Evolutionary conservation across 2,888 invertebrate species (phyloP).

Genomic region (Heliconius cydno): DNA sequence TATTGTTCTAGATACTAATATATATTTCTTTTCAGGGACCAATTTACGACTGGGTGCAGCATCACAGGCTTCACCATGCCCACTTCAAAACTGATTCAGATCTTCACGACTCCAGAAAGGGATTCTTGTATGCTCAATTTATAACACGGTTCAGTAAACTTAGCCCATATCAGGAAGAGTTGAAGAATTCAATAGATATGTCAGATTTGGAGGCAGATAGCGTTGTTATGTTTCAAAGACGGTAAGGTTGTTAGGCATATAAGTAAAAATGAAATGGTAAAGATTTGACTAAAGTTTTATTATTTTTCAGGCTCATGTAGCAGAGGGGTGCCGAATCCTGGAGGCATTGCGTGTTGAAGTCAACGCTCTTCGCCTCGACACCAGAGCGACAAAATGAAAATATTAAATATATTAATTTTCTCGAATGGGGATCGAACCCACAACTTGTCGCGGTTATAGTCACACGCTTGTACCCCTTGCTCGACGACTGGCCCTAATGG

Average conservation of each 20-base stretch:
- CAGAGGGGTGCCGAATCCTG: too few relatives aligned
- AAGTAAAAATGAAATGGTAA: background rate
- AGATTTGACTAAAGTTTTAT: too few relatives aligned
- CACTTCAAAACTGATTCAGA: slow-evolving; percentile 90
- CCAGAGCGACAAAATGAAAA: too few relatives aligned
- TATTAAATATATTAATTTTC: too few relatives aligned
- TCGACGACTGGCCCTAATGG: too few relatives aligned
- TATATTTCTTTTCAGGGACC: slow-evolving; percentile 82
- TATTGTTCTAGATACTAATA: background rate
- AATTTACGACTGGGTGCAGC: slow-evolving; percentile 92
- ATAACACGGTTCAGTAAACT: slow-evolving; percentile 87
- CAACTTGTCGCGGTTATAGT: too few relatives aligned
- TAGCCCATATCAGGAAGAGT: slow-evolving; percentile 85
- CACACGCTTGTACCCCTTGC: too few relatives aligned
- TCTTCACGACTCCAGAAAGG: slow-evolving; percentile 90
- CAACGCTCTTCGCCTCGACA: too few relatives aligned
- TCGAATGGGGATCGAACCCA: too few relatives aligned
- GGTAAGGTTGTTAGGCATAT: slow-evolving; percentile 74
- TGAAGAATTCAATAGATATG: slow-evolving; percentile 88
- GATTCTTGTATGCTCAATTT: slow-evolving; percentile 92
- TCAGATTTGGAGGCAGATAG: slow-evolving; percentile 90
- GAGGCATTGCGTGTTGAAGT: too few relatives aligned
- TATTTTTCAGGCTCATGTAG: too few relatives aligned
- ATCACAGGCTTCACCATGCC: slow-evolving; percentile 92
- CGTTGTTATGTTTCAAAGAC: slow-evolving; percentile 92